These are phyloP conservation scores for Tromatobia lineatoria DNA, from an alignment of 2,888 invertebrate species.

Conservation along the genomic window DNA sequence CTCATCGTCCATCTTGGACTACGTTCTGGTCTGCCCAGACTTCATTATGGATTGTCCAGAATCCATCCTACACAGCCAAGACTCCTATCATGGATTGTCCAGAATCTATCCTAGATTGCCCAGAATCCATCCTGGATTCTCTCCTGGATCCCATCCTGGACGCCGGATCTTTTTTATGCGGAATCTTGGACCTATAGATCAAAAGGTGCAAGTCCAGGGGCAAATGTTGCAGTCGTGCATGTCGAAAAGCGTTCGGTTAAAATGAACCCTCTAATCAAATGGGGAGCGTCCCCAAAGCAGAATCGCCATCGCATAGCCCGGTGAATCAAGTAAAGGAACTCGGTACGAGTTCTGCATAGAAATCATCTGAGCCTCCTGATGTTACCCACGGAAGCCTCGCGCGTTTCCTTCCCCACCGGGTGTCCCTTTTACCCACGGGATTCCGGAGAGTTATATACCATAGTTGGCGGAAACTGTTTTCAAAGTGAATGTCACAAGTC, in stretches of 20 bases:
- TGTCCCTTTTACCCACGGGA: conserved; percentile 16
- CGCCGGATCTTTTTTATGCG: no score
- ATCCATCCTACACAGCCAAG: no score
- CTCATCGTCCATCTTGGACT: no score
- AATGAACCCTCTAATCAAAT: conserved; percentile 76
- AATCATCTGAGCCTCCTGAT: conserved; percentile 62
- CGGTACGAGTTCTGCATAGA: conserved; percentile 72
- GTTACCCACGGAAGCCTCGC: conserved; percentile 37
- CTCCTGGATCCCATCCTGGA: no score
- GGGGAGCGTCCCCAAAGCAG: conserved; percentile 68
- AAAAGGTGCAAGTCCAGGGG: conserved; percentile 62
- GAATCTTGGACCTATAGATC: conserved; percentile 62
- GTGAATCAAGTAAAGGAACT: conserved; percentile 72
- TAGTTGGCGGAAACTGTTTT: conserved; percentile 32
- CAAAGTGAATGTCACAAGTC: conserved; percentile 64
- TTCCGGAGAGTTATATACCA: conserved; percentile 14
- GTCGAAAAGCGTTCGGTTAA: conserved; percentile 61
- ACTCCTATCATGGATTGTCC: no score
- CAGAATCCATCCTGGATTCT: no score
- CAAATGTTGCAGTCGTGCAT: conserved; percentile 62
- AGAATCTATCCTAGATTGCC: no score
- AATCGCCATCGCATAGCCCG: conserved; percentile 52
- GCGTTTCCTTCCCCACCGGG: conserved; percentile 53
- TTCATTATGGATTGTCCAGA: no score
- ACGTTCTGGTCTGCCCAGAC: no score